phyloP scores from a whole-genome alignment of 2,888 invertebrate genomes.

The Lepeophtheirus nordmannii region DNA sequence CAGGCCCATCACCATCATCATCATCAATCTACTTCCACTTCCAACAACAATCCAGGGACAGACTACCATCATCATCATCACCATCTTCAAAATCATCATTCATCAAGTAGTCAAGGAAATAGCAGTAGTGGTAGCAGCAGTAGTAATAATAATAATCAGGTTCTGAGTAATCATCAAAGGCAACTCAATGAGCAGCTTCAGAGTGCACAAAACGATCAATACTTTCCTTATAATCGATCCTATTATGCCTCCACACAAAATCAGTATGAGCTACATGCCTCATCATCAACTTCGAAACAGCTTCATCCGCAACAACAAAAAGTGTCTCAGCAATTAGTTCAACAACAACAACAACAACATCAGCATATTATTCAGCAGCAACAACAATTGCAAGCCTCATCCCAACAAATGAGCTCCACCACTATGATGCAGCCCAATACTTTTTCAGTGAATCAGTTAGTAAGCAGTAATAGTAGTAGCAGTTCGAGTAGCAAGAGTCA shows the following conservation, averaged over 20 bases:
- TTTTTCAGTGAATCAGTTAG: slow-evolving; percentile 6
- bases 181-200: too few relatives aligned
- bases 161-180: not conserved
- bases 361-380: not conserved
- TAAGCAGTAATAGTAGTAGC: not conserved
- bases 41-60: not conserved
- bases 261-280: not conserved
- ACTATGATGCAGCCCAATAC: not conserved
- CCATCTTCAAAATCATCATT: not conserved
- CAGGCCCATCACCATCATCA: not conserved
- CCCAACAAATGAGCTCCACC: not conserved
- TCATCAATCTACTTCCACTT: not conserved
- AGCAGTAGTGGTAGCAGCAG: not conserved
- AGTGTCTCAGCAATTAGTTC: not conserved
- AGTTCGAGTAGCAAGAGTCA: not conserved
- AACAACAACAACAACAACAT: not conserved
- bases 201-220: not conserved
- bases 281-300: not conserved
- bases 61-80: not conserved
- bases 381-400: not conserved
- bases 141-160: not conserved
- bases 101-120: not conserved
- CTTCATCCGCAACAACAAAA: not conserved
- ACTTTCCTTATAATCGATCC: not conserved
- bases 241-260: not conserved